phyloP scores from a whole-genome alignment of 2,113 vertebrate genomes.

The Clarias gariepinus region DNA sequence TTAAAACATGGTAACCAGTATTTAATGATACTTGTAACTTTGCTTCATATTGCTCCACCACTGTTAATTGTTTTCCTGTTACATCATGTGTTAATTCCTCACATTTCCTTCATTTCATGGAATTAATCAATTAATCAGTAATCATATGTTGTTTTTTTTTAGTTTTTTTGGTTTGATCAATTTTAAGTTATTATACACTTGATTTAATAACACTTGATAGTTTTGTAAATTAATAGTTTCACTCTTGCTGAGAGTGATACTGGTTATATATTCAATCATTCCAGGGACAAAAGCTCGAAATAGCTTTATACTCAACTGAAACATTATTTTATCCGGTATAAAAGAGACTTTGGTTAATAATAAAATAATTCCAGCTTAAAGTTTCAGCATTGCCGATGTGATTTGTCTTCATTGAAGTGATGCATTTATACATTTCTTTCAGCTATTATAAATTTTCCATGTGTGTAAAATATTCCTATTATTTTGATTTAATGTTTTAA shows the following conservation, averaged over 20 bases:
- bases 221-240: slow-evolving; percentile 38
- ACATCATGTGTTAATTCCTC: not conserved
- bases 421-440: not conserved
- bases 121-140: not conserved
- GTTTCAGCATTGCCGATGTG: not conserved
- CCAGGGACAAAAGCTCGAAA: slow-evolving; percentile 37
- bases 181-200: not conserved
- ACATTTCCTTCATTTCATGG: not conserved
- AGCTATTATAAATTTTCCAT: not conserved
- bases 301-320: not conserved
- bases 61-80: not conserved
- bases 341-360: slow-evolving; percentile 8
- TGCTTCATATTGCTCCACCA: not conserved
- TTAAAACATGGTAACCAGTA: not conserved
- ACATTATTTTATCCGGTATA: slow-evolving; percentile 7
- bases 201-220: slow-evolving; percentile 31
- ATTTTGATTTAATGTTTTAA: not conserved
- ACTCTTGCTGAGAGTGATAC: slow-evolving; percentile 14
- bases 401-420: not conserved
- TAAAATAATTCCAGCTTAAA: not conserved
- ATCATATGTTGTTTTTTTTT: not conserved
- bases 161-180: not conserved
- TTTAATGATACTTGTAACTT: not conserved
- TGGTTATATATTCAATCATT: slow-evolving; percentile 9
- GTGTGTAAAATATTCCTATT: not conserved